Percentiles rank a stretch among this genome's conserved stretches.
These are phyloP conservation scores for Ctenicera cuprea DNA, from an alignment of 2,888 invertebrate genomes.

Conservation along the genomic window DNA sequence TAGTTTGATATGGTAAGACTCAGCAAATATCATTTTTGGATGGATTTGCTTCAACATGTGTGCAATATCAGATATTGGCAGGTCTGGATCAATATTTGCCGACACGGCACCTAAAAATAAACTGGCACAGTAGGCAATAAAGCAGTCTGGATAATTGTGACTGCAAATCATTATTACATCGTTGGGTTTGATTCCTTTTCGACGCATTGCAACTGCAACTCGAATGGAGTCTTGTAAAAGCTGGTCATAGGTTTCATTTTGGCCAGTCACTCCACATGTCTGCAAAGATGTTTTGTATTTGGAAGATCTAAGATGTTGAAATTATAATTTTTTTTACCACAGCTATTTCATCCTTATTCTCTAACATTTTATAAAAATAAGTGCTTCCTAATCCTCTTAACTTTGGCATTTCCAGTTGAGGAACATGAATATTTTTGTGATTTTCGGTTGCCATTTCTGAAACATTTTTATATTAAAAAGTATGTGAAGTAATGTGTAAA, in stretches of 20 bases:
- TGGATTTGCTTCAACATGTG: slow-evolving; percentile 58
- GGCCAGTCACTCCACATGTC: slow-evolving; percentile 70
- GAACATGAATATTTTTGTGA: no score
- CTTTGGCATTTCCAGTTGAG: no score
- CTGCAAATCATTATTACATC: slow-evolving; percentile 73
- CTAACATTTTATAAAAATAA: no score
- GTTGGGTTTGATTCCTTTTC: slow-evolving; percentile 67
- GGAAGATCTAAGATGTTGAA: no score
- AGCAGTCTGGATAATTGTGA: slow-evolving; percentile 71
- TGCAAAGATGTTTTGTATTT: not conserved
- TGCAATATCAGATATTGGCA: slow-evolving; percentile 56
- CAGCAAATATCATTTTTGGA: slow-evolving; percentile 62
- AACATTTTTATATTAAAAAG: no score
- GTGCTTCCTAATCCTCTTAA: no score
- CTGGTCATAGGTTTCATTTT: slow-evolving; percentile 68
- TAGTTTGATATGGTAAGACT: slow-evolving; percentile 46
- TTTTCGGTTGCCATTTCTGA: no score
- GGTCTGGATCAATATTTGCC: slow-evolving; percentile 61
- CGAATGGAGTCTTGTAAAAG: slow-evolving; percentile 38
- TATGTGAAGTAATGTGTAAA: no score
- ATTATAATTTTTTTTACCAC: no score
- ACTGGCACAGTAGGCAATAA: slow-evolving; percentile 72
- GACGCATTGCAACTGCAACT: slow-evolving; percentile 46
- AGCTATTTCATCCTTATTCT: no score
- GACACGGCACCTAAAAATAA: slow-evolving; percentile 70